Percentiles rank a stretch among this genome's conserved stretches.
These are phyloP conservation scores for Babylonia areolata DNA, from an alignment of 1,140 invertebrate genomes.

Conservation along the genomic window DNA sequence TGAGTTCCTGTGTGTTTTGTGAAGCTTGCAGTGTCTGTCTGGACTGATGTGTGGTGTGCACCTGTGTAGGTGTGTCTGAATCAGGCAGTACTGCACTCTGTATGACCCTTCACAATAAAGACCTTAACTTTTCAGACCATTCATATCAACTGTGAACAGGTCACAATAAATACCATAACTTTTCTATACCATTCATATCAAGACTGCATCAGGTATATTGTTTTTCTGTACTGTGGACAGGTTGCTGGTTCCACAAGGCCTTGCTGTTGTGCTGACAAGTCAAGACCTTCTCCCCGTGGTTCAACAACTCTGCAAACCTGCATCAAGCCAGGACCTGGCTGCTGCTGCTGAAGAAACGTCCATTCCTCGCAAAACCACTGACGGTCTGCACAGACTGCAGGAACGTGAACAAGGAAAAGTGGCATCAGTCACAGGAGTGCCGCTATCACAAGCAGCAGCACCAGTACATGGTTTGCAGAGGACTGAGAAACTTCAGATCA, in stretches of 20 bases:
- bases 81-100: too few species aligned
- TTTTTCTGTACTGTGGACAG: conserved; percentile 4
- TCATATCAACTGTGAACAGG: too few species aligned
- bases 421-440: not conserved
- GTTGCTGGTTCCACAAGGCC: conserved; percentile 40
- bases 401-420: not conserved
- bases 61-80: too few species aligned
- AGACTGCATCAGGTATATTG: too few species aligned
- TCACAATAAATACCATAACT: too few species aligned
- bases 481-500: not conserved
- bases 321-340: not conserved
- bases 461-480: not conserved
- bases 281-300: conserved; percentile 28
- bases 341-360: not conserved
- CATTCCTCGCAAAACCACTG: not conserved
- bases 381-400: not conserved
- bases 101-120: too few species aligned
- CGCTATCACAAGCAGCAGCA: not conserved
- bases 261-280: conserved; percentile 44
- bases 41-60: too few species aligned
- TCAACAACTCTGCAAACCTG: not conserved
- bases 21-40: too few species aligned
- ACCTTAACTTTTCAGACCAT: too few species aligned
- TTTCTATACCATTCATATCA: too few species aligned
- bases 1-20: too few species aligned